These are phyloP conservation scores for Lemur catta DNA, from an alignment of 2,797 vertebrate genomes.

Conservation along the genomic window DNA sequence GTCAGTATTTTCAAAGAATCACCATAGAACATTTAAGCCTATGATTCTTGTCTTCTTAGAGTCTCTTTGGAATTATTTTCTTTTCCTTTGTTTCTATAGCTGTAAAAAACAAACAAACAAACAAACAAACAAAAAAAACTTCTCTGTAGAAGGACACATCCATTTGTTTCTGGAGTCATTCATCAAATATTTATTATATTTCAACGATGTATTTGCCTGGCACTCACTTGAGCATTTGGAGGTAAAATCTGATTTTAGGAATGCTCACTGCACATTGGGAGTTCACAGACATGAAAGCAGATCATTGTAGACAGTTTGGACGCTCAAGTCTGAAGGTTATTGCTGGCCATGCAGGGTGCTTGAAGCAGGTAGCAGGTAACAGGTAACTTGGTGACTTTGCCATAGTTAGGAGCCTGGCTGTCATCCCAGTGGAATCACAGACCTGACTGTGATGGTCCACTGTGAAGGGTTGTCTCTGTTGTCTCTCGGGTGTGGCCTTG, in stretches of 20 bases:
- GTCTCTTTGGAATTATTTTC: conserved; percentile 7
- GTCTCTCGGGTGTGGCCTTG: conserved; percentile 26
- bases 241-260: neutral
- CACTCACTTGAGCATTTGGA: neutral
- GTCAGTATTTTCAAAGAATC: conserved; percentile 18
- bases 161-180: conserved; percentile 34
- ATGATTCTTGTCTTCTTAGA: conserved; percentile 3
- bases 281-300: neutral
- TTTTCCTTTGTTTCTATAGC: neutral
- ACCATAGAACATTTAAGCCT: neutral
- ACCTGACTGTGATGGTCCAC: neutral
- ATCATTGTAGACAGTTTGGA: neutral
- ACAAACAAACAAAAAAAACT: neutral
- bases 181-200: conserved; percentile 58
- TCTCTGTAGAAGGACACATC: conserved; percentile 33
- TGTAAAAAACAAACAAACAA: neutral
- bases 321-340: neutral
- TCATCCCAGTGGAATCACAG: neutral
- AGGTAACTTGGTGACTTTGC: neutral
- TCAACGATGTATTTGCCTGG: conserved; percentile 8
- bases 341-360: neutral
- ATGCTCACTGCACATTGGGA: neutral
- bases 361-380: neutral
- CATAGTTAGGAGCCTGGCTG: neutral
- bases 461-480: conserved; percentile 20